Evolutionary conservation across 2,113 vertebrate species (phyloP), one percentile per base, ranked within the genome.

Genomic region (Archilochus colubris): DNA sequence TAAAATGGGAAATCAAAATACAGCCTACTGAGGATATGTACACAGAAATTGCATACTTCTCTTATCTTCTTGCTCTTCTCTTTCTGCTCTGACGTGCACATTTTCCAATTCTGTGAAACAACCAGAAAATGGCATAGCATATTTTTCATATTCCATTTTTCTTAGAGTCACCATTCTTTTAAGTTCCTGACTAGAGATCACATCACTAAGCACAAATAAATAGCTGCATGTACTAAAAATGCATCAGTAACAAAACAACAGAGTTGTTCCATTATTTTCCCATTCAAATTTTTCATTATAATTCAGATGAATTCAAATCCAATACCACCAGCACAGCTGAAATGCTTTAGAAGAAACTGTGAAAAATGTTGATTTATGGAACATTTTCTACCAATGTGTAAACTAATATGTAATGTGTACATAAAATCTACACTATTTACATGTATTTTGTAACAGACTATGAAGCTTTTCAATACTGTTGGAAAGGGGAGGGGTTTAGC

Each of bases 331-430:
- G 31, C 28, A 70, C 31, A 94, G 25, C 10, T 91, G 38, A 91
- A 95, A 82, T 85, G 21, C 70, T 95, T 97, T 89, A 96, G 46
- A 91, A 61, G 67, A 38, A 50, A 88, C 67, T 57, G 36, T 96
- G 68, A 82, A 77, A 93, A 93, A 69, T 57, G 14, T 74, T 93
- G 57, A 93, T 93, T 89, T 93, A 91, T 51, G 15, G 51, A 66
- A 62, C 13, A 75, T 80, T 43, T 53, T 46, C 14, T 89, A 82
- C 23, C 46, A 78, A 46, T 88, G 59, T 84, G 28, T 74, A 96
- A 94, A 92, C 96, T 86, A 86, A 51, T 55, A 91, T 27, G 61
- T 38, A 12, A 20, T 95, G 10, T 44, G 3, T 38, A 66, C 59
- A 36, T 94, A 93, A 95, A 95, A 93, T 94, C 75, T 92, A 51